Conservation (phyloP, 2,113 vertebrate species). For the Eubucco bourcierii region DNA sequence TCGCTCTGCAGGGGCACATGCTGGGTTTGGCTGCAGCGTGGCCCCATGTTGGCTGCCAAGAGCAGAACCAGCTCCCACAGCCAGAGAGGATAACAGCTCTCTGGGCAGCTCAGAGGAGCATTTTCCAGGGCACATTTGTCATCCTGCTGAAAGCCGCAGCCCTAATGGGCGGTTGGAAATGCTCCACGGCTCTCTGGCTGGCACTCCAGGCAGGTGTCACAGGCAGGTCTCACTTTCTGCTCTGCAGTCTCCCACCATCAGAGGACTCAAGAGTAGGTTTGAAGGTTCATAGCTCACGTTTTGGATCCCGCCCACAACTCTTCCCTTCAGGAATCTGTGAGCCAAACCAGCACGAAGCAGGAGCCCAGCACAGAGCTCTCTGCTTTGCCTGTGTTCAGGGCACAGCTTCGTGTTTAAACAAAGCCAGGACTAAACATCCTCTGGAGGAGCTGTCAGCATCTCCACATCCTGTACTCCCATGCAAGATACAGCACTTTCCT, state of each 20-base stretch:
- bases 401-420: rapidly evolving
- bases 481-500: neutral
- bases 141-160: neutral
- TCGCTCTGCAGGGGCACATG: rapidly evolving
- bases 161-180: neutral
- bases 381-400: neutral
- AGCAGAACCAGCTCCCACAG: neutral
- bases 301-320: neutral
- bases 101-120: neutral
- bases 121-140: neutral
- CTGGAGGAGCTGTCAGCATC: neutral
- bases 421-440: neutral
- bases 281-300: neutral
- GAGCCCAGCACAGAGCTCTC: neutral
- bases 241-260: neutral
- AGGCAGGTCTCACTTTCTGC: neutral
- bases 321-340: neutral
- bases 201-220: neutral
- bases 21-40: rapidly evolving
- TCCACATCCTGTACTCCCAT: neutral
- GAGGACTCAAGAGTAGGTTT: neutral
- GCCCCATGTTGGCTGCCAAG: rapidly evolving
- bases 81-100: neutral
- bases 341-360: neutral
- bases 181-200: neutral